These are phyloP conservation scores for Carapus acus DNA, from an alignment of 2,797 vertebrate genomes.

Conservation along the genomic window DNA sequence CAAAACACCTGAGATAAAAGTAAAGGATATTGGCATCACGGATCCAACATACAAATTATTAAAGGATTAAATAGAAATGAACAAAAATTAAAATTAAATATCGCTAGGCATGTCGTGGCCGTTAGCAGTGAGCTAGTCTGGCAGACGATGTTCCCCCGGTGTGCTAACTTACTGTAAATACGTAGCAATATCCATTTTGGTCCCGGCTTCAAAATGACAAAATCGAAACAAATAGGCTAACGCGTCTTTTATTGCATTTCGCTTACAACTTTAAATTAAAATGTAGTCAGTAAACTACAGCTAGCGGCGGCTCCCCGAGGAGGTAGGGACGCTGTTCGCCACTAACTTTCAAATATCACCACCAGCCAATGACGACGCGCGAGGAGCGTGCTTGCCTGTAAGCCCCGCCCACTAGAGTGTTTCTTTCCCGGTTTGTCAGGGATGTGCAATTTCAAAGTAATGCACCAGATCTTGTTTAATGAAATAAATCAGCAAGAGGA, in stretches of 20 bases:
- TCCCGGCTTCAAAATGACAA: neutral
- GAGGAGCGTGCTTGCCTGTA: rapidly evolving
- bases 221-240: neutral
- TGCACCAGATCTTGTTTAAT: too few species aligned
- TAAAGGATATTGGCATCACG: rapidly evolving
- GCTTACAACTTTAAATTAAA: neutral
- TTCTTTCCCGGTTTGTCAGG: neutral
- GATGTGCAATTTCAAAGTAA: neutral
- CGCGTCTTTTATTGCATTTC: rapidly evolving
- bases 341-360: constrained; percentile 48
- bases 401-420: constrained; percentile 17
- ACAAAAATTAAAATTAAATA: neutral
- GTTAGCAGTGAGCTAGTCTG: constrained; percentile 10
- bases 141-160: neutral
- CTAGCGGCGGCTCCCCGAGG: too few species aligned
- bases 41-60: too few species aligned
- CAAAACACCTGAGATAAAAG: constrained; percentile 50
- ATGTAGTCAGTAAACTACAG: too few species aligned
- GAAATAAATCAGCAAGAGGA: too few species aligned
- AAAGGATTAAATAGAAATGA: too few species aligned
- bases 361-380: constrained; percentile 47
- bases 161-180: constrained; percentile 54
- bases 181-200: constrained; percentile 47
- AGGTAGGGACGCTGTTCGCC: too few species aligned
- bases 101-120: neutral